Conservation (phyloP, 2,113 vertebrate species). For the Mormoops blainvillei region DNA sequence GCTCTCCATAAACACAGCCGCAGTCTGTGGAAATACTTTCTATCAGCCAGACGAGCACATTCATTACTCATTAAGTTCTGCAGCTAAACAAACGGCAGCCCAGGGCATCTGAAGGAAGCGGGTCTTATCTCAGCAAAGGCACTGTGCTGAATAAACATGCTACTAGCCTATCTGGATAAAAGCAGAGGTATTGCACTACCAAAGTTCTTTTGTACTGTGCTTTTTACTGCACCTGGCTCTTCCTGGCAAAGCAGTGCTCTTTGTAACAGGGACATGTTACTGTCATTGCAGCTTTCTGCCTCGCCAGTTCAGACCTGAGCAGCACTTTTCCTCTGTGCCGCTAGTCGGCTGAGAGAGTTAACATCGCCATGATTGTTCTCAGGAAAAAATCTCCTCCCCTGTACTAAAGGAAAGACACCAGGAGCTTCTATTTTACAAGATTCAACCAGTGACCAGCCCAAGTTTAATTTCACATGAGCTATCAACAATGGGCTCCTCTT, state of each 20-base stretch:
- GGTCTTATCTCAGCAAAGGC: conserved; percentile 33
- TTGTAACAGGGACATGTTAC: neutral
- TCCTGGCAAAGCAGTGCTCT: neutral
- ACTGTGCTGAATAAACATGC: neutral
- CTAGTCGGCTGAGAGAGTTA: conserved; percentile 53
- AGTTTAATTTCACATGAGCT: neutral
- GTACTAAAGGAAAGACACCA: neutral
- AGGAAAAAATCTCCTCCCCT: neutral
- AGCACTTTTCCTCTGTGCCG: conserved; percentile 56
- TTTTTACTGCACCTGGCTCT: neutral
- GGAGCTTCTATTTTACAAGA: neutral
- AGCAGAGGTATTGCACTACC: neutral
- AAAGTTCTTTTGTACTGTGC: neutral
- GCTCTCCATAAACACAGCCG: conserved; percentile 39
- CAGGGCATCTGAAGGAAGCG: neutral
- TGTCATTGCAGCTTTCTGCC: neutral
- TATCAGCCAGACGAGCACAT: conserved; percentile 33
- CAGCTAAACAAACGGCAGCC: conserved; percentile 30
- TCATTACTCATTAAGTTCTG: conserved; percentile 58
- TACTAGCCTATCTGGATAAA: neutral
- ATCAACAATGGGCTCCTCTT: neutral
- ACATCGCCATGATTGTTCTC: neutral
- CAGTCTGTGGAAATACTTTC: conserved; percentile 58
- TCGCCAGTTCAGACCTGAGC: neutral
- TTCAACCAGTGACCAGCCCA: neutral